A percentile compares a stretch with the other conserved stretches of the same genome.
Conservation (phyloP, 1,140 invertebrate genomes). For the Neodiprion lecontei region DNA sequence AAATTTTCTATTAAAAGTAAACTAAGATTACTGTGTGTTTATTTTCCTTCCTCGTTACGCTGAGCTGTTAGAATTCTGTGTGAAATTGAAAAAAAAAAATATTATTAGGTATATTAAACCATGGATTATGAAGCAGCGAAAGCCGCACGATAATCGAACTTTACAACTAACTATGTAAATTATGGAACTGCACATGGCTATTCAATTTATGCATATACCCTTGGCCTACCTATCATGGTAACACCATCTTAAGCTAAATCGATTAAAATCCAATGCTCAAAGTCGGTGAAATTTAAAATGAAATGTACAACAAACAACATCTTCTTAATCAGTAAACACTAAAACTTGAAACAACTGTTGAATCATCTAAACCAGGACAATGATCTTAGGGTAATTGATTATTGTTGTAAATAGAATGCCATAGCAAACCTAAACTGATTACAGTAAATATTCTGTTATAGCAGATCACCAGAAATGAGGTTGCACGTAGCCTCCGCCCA, state of each 20-base stretch:
- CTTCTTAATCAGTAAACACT: background rate
- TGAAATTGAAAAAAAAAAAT: conserved; percentile 2
- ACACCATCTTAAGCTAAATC: background rate
- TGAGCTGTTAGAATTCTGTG: background rate
- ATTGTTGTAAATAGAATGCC: conserved; percentile 6
- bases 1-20: background rate
- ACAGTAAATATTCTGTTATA: background rate
- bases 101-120: conserved; percentile 1
- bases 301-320: conserved; percentile 3
- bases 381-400: conserved; percentile 3
- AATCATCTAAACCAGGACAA: background rate
- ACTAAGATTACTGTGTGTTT: background rate
- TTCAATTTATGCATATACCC: background rate
- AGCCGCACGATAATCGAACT: background rate
- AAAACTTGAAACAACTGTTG: conserved; percentile 1
- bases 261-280: background rate
- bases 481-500: conserved; percentile 58
- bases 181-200: too few relatives aligned
- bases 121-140: background rate
- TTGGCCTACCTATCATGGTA: conserved; percentile 2
- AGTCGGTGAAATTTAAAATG: conserved; percentile 5
- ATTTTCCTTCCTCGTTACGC: background rate
- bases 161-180: too few relatives aligned
- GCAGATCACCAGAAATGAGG: conserved; percentile 59
- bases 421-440: conserved; percentile 5